Percentiles rank a stretch among this genome's conserved stretches.
phyloP scores from a whole-genome alignment of 1,140 invertebrate species.

The Bombus cullumanus region DNA sequence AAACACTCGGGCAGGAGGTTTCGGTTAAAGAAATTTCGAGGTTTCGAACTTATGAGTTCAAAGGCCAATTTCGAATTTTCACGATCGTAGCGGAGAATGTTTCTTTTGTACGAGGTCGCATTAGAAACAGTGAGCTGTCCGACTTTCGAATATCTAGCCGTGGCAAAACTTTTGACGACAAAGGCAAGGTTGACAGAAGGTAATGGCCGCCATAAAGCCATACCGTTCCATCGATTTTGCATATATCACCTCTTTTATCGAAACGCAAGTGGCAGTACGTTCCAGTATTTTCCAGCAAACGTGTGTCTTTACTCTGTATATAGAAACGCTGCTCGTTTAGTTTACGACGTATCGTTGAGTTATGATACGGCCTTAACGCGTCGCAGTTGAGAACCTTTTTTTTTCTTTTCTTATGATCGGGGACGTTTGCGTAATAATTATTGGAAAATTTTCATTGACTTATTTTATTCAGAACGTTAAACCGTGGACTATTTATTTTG shows the following conservation, averaged over 20 bases:
- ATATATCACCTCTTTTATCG: conserved; percentile 30
- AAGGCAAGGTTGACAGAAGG: conserved; percentile 19
- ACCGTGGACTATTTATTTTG: background rate
- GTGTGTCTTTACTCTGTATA: conserved; percentile 20
- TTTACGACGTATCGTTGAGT: conserved; percentile 22
- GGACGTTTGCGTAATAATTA: background rate
- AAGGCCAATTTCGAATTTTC: background rate
- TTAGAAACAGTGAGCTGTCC: background rate
- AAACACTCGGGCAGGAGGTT: no score
- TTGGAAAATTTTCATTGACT: background rate
- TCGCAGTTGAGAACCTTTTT: background rate
- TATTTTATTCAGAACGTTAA: background rate
- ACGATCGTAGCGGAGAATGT: background rate
- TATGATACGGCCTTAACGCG: conserved; percentile 17
- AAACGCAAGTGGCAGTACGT: conserved; percentile 21
- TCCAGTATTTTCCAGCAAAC: background rate
- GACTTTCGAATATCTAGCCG: background rate
- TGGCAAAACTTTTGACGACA: background rate
- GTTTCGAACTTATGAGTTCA: background rate
- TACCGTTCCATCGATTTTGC: conserved; percentile 19
- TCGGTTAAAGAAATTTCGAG: no score
- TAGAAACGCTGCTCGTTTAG: background rate
- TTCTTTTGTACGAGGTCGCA: background rate
- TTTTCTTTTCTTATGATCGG: background rate
- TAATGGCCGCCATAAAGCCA: background rate